Evolutionary conservation across 2,888 invertebrate genomes (phyloP).

Genomic region (Heliconius hortense): DNA sequence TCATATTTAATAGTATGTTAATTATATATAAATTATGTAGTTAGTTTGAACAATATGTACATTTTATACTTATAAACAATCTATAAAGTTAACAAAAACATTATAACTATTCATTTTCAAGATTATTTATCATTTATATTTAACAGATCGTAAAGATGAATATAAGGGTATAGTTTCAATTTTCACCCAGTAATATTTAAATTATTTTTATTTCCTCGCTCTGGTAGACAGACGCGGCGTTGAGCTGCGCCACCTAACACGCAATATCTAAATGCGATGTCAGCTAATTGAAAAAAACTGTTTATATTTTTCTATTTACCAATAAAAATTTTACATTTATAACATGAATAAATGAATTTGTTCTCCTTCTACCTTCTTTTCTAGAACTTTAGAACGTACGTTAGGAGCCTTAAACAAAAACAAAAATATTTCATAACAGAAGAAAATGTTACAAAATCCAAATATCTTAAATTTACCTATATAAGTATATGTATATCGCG

Average conservation of each 20-base stretch:
- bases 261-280: neutral
- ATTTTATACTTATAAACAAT: no score
- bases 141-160: no score
- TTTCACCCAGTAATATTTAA: no score
- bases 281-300: neutral
- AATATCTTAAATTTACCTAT: conserved; percentile 36
- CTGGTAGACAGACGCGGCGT: neutral
- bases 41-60: neutral
- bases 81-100: no score
- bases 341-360: no score
- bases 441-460: conserved; percentile 41
- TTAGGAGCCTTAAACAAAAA: neutral
- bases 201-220: neutral
- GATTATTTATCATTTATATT: no score
- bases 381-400: no score
- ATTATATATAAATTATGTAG: neutral
- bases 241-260: no score
- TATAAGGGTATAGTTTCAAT: no score
- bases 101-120: no score
- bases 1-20: neutral
- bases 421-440: conserved; percentile 5
- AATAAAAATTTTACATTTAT: no score
- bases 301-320: neutral
- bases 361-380: no score
- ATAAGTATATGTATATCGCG: conserved; percentile 19